Evolutionary conservation across 1,140 invertebrate species (phyloP).

Genomic region (Sinonovacula constricta): DNA sequence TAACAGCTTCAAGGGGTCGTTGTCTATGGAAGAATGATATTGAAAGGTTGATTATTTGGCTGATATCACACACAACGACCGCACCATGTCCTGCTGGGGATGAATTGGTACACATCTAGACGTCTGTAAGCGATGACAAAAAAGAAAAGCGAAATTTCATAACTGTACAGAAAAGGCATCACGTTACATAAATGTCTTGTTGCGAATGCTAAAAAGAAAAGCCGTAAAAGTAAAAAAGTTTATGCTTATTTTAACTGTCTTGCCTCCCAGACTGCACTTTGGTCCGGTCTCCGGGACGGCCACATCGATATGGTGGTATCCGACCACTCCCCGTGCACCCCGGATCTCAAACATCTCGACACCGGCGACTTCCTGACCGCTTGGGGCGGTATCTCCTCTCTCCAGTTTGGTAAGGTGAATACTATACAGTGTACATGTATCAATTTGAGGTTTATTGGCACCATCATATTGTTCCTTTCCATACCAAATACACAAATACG

Average conservation of each 20-base stretch:
- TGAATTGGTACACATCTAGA: too few species aligned
- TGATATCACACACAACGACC: too few species aligned
- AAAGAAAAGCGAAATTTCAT: too few species aligned
- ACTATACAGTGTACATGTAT: neutral
- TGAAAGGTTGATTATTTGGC: too few species aligned
- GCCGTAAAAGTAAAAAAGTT: neutral
- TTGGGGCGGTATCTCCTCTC: conserved; percentile 86
- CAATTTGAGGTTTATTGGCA: neutral
- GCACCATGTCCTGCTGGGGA: too few species aligned
- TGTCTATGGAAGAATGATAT: too few species aligned
- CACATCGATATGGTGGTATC: conserved; percentile 85
- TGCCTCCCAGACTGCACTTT: conserved; percentile 82
- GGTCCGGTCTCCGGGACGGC: conserved; percentile 82
- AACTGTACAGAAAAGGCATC: too few species aligned
- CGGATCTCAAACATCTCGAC: conserved; percentile 81
- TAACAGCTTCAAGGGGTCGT: too few species aligned
- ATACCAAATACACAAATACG: neutral
- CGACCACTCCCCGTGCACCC: conserved; percentile 87
- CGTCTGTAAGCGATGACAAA: too few species aligned
- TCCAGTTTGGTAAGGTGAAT: conserved; percentile 83
- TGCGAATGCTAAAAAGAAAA: neutral
- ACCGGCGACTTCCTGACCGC: conserved; percentile 84
- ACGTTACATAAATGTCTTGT: too few species aligned
- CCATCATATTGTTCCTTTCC: neutral
- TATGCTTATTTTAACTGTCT: too few species aligned